Evolutionary conservation across 92 coral and sea anemone species (phyloP), one percentile per base, ranked within the genome.

Genomic region (Chrysogorgia sp.): DNA sequence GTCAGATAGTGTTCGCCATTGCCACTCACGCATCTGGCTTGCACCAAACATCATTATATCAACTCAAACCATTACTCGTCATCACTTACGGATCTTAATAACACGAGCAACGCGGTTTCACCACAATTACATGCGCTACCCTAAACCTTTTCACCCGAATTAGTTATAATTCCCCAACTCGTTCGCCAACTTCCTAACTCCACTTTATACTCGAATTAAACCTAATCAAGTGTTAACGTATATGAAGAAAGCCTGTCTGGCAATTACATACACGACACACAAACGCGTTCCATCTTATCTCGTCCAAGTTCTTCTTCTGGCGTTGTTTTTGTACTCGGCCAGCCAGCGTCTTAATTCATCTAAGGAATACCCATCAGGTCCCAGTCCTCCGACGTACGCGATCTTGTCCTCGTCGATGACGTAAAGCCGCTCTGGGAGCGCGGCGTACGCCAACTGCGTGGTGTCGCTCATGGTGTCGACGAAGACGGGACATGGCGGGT

Each of bases 401-500:
- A 91, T 85, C 66, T 71, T 86, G 56, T 85, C 75, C 53, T 91
- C 83, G 41, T 70, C 53, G 2, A 93, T 82, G 58, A 85, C 83
- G 78, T 93, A 90, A 20, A 93, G 84, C 57, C 98, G 76, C 61
- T 91, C 92, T 5, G 98, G 98, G 10, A 92, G 81, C 13, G 96
- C 98, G 1, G 93, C 98, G 58, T 91, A 93, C 14, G 97, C 96
- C 57, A 87, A 83, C 72, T 93, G 89, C 28, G 89, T 91, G 8
- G 92, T 88, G 80, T 93, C 91, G 63, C 86, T 69, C 97, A 93
- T 93, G 9, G 93, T 84, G 81, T 93, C 98, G 22, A 93, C 97
- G 12, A 86, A 88, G 49, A 93, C 90, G 20, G 87, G 89, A 55
- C 98, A 91, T 29, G 74, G 77, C 35, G 90, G 87, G 63, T 87